Conservation (phyloP, 2,113 vertebrate genomes). For the Echinops telfairi region DNA sequence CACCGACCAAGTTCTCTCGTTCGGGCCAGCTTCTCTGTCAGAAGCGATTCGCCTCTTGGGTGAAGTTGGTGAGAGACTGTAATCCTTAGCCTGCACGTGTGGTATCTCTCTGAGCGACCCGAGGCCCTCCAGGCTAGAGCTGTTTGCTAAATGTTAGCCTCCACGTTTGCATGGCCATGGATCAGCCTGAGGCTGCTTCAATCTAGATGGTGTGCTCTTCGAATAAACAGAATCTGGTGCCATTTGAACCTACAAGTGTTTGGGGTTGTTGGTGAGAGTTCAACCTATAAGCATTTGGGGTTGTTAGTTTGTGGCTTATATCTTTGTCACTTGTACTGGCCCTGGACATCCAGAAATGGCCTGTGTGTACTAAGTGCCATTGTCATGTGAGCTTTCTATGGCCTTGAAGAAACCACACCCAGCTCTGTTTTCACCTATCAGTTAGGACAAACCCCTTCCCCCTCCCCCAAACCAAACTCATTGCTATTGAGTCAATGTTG, state of each 20-base stretch:
- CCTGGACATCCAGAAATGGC: slow-evolving; percentile 1
- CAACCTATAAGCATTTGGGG: background rate
- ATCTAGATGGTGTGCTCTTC: background rate
- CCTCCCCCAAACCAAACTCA: too few relatives aligned
- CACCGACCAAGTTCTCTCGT: background rate
- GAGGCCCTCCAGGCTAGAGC: background rate
- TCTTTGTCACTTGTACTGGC: background rate
- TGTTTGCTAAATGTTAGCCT: background rate
- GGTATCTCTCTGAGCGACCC: background rate
- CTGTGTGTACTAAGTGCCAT: background rate
- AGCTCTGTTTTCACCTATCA: background rate
- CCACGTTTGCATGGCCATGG: background rate
- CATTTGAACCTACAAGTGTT: background rate
- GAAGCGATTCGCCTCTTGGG: background rate
- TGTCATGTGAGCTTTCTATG: background rate
- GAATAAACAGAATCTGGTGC: slow-evolving; percentile 10
- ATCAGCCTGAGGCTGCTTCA: background rate
- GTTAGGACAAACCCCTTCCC: background rate
- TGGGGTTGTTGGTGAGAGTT: background rate
- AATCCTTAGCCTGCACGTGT: background rate
- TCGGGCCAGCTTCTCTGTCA: background rate
- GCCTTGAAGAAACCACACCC: background rate
- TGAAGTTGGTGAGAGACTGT: background rate
- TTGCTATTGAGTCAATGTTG: too few relatives aligned
- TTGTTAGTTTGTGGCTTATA: background rate